Base-by-base conservation (phyloP, 2,797 vertebrate species). In the Lepus townsendii region DNA sequence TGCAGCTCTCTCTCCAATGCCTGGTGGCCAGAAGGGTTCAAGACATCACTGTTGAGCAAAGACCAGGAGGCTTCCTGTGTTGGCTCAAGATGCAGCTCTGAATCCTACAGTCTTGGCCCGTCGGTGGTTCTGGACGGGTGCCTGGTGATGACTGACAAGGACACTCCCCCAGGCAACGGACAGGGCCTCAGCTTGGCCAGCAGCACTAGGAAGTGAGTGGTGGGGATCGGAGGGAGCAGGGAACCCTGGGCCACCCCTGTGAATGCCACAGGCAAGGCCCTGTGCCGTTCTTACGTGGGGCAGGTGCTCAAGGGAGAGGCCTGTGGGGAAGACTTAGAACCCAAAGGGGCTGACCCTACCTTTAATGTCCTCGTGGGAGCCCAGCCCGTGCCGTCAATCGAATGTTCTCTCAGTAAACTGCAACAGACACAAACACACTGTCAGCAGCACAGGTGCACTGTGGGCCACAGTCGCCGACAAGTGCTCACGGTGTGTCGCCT, bases 311-410 rank as follows among this genome's bases (percentile, higher is more conserved):
- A 57, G 42, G 76, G 54, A 11, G 42, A 72, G 30, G 19, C 24
- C 52, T 19, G 4, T 0, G 27, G 60, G 32, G 3, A 30, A 12
- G 32, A 60, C 42, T 5, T 4, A 12, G 1, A 19, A 22, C 30
- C 52, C 26, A 11, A 3, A 65, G 77, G 50, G 27, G 6, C 20
- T 0, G 1, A 63, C 91, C 4, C 71, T 98, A 99, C 99, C 99
- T 99, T 99, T 98, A 99, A 98, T 0, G 99, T 99, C 98, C 99
- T 99, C 32, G 99, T 99, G 75, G 99, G 99, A 88, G 99, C 99
- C 99, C 99, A 99, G 97, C 99, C 99, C 79, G 99, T 99, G 96
- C 99, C 99, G 79, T 99, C 99, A 87, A 99, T 99, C n/a, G 99
- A 99, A 97, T 99, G 99, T 97, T 99, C 99, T 94, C 99, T 98